phyloP scores from a whole-genome alignment of 2,113 vertebrate species.

The Etia nguti region DNA sequence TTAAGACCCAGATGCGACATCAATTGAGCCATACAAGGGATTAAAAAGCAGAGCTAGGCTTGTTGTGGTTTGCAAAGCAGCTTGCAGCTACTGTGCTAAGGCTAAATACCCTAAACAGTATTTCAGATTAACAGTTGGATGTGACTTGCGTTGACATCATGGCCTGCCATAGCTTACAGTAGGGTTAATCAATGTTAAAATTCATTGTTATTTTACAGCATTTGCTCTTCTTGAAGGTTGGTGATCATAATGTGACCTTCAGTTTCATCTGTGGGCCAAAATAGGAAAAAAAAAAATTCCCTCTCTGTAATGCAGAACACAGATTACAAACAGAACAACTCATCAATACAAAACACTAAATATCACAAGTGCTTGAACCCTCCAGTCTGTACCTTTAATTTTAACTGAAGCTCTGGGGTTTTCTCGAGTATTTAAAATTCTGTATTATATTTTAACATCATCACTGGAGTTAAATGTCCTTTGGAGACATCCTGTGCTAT shows the following conservation, averaged over 20 bases:
- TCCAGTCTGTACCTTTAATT: neutral
- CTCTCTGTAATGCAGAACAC: neutral
- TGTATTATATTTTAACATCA: neutral
- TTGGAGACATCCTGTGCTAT: neutral
- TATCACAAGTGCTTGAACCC: neutral
- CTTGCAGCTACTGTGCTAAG: neutral
- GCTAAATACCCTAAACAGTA: neutral
- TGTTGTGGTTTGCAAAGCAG: neutral
- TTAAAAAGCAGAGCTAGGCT: neutral
- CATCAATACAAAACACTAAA: too few species aligned
- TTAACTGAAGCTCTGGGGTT: neutral
- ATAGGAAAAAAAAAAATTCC: neutral
- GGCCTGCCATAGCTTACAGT: neutral
- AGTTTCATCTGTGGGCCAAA: neutral
- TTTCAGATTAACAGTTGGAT: neutral
- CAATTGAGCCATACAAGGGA: neutral
- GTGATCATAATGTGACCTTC: neutral
- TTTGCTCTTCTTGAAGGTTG: neutral
- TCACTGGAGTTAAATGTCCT: neutral
- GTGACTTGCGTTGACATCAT: neutral
- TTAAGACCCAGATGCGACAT: neutral
- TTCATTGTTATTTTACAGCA: fast-evolving
- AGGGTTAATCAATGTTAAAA: neutral
- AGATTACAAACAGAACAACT: neutral
- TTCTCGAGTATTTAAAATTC: neutral